These are phyloP conservation scores for Plemyria rubiginata DNA, from an alignment of 2,888 invertebrate species.

Conservation along the genomic window DNA sequence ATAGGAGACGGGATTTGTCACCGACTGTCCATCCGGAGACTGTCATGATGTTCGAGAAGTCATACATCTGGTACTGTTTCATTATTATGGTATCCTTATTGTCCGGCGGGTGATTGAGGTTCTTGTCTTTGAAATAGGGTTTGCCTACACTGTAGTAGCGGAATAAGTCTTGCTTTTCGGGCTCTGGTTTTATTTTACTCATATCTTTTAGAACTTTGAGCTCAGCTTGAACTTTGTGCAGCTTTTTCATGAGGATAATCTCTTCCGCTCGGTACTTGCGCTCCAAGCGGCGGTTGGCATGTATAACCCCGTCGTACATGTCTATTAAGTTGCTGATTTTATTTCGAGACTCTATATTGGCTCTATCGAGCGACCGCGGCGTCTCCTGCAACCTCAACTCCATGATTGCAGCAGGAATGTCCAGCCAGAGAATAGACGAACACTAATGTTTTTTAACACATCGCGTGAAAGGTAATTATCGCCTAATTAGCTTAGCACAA, in stretches of 20 bases:
- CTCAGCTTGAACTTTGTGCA: constrained; percentile 3
- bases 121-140: constrained; percentile 88
- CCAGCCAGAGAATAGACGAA: too few species aligned
- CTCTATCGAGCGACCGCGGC: background rate
- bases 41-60: constrained; percentile 74
- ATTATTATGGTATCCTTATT: constrained; percentile 85
- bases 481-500: too few species aligned
- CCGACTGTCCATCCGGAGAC: constrained; percentile 83
- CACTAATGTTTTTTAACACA: too few species aligned
- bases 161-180: constrained; percentile 7
- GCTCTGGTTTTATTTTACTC: background rate
- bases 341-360: constrained; percentile 12
- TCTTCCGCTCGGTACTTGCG: constrained; percentile 9
- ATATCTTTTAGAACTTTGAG: background rate
- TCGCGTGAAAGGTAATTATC: too few species aligned
- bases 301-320: constrained; percentile 11
- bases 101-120: constrained; percentile 79
- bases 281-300: background rate
- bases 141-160: constrained; percentile 58
- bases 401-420: background rate
- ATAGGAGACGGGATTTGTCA: constrained; percentile 83
- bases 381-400: background rate
- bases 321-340: constrained; percentile 2
- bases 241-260: constrained; percentile 2
- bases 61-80: constrained; percentile 65